A percentile compares a stretch with the other conserved stretches of the same genome.
phyloP scores from a whole-genome alignment of 2,888 invertebrate species.

The Limenitis arthemis region DNA sequence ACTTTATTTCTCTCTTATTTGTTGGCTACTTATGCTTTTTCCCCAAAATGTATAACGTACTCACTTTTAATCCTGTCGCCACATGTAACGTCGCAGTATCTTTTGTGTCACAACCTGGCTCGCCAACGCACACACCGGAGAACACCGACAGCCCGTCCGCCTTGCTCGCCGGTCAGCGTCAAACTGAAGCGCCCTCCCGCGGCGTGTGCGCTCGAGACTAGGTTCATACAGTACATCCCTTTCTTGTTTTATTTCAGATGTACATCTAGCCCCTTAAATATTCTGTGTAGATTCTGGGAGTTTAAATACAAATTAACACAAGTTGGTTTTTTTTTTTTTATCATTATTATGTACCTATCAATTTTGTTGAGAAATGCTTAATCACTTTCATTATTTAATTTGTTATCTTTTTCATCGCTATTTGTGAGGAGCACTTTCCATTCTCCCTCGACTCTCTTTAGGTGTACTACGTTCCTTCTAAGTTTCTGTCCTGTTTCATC shows the following conservation, averaged over 20 bases:
- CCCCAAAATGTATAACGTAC: no score
- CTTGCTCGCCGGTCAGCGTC: no score
- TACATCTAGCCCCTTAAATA: no score
- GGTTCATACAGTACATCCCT: slow-evolving; percentile 1
- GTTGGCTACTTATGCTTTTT: no score
- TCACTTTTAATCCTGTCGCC: no score
- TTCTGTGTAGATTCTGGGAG: no score
- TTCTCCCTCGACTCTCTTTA: slow-evolving; percentile 17
- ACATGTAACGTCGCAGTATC: no score
- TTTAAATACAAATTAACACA: not conserved
- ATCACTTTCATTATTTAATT: not conserved
- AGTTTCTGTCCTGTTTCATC: slow-evolving; percentile 6
- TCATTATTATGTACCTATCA: not conserved
- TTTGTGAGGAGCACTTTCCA: slow-evolving; percentile 7
- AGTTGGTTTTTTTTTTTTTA: not conserved
- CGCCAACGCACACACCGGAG: no score
- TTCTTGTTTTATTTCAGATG: slow-evolving; percentile 2
- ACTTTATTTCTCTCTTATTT: no score
- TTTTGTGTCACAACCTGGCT: no score
- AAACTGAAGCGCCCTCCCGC: not conserved
- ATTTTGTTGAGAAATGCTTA: not conserved
- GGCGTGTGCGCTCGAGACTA: not conserved
- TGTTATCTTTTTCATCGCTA: not conserved
- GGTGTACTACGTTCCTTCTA: slow-evolving; percentile 13
- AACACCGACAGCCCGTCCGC: no score